phyloP scores from a whole-genome alignment of 2,797 vertebrate genomes.

The Rallus crepitans region DNA sequence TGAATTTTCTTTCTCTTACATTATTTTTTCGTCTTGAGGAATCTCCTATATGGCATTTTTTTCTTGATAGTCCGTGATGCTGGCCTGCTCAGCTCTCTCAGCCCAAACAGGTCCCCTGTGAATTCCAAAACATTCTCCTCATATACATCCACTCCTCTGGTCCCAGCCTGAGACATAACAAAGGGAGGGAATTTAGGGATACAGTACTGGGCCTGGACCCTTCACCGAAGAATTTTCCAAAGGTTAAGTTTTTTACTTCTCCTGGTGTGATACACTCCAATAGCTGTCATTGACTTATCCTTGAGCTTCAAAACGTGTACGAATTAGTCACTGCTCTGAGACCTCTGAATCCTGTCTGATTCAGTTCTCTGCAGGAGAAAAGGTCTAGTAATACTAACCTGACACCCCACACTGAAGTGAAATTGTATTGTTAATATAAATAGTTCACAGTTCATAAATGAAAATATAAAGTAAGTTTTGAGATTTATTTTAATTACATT shows the following conservation, averaged over 20 bases:
- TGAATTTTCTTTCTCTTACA: neutral
- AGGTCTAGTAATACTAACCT: neutral
- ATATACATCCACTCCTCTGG: neutral
- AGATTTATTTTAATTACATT: conserved; percentile 19
- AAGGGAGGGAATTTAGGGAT: neutral
- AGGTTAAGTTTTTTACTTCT: neutral
- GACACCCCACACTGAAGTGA: neutral
- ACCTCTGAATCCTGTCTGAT: neutral
- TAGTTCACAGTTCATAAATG: conserved; percentile 20
- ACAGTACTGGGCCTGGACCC: neutral
- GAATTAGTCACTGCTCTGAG: neutral
- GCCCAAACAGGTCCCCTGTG: neutral
- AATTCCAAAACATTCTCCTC: neutral
- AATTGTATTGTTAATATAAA: neutral
- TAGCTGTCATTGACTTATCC: neutral
- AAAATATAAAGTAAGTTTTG: neutral
- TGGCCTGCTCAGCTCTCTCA: neutral
- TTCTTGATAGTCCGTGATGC: neutral
- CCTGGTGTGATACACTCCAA: neutral
- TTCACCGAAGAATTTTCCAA: neutral
- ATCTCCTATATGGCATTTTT: neutral
- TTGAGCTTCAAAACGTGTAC: neutral
- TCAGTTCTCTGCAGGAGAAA: conserved; percentile 6
- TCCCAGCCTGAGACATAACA: neutral
- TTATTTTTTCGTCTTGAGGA: neutral